phyloP scores from a whole-genome alignment of 2,888 invertebrate genomes.

The Asteroscopus sphinx region DNA sequence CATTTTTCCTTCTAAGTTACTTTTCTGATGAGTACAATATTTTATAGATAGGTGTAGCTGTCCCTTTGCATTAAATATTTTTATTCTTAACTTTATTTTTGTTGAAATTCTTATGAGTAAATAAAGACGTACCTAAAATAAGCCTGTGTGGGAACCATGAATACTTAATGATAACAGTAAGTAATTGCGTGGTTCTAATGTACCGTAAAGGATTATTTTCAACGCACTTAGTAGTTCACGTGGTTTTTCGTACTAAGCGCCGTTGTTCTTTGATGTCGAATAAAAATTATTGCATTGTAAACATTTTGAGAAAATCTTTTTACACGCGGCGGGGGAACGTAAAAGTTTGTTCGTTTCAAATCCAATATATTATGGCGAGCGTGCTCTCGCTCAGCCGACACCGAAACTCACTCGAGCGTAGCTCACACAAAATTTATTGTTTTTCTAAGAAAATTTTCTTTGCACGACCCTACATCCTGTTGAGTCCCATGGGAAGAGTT shows the following conservation, averaged over 20 bases:
- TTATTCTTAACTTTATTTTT: slow-evolving; percentile 22
- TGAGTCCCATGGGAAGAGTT: slow-evolving; percentile 76
- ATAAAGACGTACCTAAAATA: slow-evolving; percentile 23
- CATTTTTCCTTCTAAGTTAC: slow-evolving; percentile 18
- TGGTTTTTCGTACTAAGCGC: slow-evolving; percentile 50
- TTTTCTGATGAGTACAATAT: not conserved
- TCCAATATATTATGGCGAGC: slow-evolving; percentile 90
- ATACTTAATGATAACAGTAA: slow-evolving; percentile 43
- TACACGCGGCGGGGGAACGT: slow-evolving; percentile 83
- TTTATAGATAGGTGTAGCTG: slow-evolving; percentile 6
- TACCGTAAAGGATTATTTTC: slow-evolving; percentile 38
- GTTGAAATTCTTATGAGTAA: slow-evolving; percentile 13
- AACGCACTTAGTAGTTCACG: slow-evolving; percentile 18
- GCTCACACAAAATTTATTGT: slow-evolving; percentile 89
- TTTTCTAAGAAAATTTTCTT: slow-evolving; percentile 89
- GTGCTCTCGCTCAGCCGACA: slow-evolving; percentile 89
- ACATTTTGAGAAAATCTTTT: slow-evolving; percentile 87
- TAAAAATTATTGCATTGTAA: slow-evolving; percentile 85
- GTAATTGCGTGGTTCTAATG: slow-evolving; percentile 37
- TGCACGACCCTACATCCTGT: slow-evolving; percentile 78
- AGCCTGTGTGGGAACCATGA: slow-evolving; percentile 18
- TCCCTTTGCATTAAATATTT: slow-evolving; percentile 1
- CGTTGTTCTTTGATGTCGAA: slow-evolving; percentile 69
- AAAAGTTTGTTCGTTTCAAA: slow-evolving; percentile 90
- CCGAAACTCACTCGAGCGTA: slow-evolving; percentile 89